Base-by-base conservation (phyloP, 2,888 invertebrate species). In the Cyrtodaria siliqua region DNA sequence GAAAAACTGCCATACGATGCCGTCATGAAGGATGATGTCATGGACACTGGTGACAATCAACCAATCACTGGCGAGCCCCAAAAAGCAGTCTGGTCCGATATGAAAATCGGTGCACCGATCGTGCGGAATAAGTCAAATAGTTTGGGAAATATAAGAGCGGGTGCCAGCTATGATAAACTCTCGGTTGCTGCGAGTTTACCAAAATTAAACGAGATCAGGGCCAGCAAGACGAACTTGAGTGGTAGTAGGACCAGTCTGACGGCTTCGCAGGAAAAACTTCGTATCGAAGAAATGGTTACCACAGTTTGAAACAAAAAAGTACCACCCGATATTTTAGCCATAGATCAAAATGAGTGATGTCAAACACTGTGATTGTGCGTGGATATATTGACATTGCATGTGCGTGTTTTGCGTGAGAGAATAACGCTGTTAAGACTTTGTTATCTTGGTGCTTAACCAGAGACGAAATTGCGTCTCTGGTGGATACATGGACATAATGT, bases 11-110 rank as follows among this genome's bases (percentile, higher is more conserved):
- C 64, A 8, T 79, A 81, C 52, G 74, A 69, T 38, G 59, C 74
- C 27, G 74, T 81, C 8, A 60, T 62, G 26, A 77, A 71, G 29
- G 70, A 74, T 16, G 70, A 64, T 16, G 68, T 74, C 3, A 50
- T 33, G 2, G 64, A 52, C 2, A 23, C 44, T 24, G 63, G 40
- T 8, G 44, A 50, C 0, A 33, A 59, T 2, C 63, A 64, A 26
- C 47, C 68, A 0, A 62, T 81, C 24, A 71, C 71, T 42, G 38
- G 64, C 44, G 81, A 77, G 26, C 81, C 81, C 14, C 55, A 60
- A 26, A 77, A 77, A 57, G 70, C 81, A 12, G 29, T 74, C n/a
- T 81, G 81, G 81, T 20, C 77, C 23, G 77, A 81, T 38, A 27
- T 81, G 27, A 53, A 63, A 42, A 56, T 68, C 8, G 50, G 49